Conservation (phyloP, 2,797 vertebrate genomes). For the Sebastes trivittatus region DNA sequence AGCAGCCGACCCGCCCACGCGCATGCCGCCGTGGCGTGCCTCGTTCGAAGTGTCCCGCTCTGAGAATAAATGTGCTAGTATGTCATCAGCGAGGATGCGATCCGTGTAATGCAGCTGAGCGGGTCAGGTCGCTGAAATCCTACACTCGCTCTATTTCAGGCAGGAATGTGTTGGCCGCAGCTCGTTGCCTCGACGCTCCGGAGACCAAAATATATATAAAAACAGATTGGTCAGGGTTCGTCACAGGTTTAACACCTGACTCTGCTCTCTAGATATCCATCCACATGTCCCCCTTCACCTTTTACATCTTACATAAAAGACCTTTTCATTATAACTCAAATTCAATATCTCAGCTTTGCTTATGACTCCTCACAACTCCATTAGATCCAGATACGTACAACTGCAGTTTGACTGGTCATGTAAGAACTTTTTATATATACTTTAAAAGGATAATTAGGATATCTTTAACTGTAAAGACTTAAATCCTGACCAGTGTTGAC, state of each 20-base stretch:
- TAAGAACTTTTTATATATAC: too few relatives aligned
- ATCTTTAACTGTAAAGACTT: neutral
- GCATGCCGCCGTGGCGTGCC: neutral
- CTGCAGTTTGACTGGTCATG: too few relatives aligned
- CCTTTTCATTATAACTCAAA: neutral
- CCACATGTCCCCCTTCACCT: neutral
- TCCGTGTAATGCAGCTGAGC: constrained; percentile 42
- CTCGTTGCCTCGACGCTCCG: neutral
- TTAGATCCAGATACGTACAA: neutral
- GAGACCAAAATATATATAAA: constrained; percentile 19
- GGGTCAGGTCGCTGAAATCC: constrained; percentile 43
- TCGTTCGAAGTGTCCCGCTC: neutral
- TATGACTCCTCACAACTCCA: neutral
- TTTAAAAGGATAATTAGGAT: neutral
- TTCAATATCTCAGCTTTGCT: neutral
- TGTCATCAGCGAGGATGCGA: constrained; percentile 39
- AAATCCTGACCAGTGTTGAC: neutral
- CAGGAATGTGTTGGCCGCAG: constrained; percentile 47
- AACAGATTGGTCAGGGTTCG: constrained; percentile 49
- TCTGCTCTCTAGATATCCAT: constrained; percentile 18
- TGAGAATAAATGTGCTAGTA: constrained; percentile 48
- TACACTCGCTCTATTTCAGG: constrained; percentile 56
- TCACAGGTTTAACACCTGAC: constrained; percentile 33
- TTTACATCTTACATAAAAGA: neutral
- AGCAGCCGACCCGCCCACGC: neutral